Evolutionary conservation across 2,113 vertebrate species (phyloP), one percentile per base, ranked within the genome.

Genomic region (Tor tambroides): DNA sequence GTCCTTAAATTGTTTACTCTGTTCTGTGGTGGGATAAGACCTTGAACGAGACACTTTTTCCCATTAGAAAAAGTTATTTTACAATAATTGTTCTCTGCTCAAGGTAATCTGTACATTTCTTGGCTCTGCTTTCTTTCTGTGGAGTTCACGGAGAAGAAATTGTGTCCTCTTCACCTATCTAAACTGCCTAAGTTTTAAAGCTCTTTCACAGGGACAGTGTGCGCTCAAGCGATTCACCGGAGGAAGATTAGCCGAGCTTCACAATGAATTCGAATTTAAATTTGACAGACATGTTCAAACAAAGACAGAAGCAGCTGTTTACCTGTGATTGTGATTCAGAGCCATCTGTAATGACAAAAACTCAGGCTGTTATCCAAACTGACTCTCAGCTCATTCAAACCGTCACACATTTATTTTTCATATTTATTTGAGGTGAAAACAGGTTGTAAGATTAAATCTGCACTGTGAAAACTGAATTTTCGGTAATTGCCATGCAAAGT

Each of bases 261-360:
- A 89, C 86, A 87, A 86, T 81, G 84, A 83, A 89, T 83, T 89
- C 23, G 51, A 85, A 87, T 89, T 87, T 87, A 87, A 85, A 86
- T 69, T 86, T 87, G 88, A 89, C 86, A 85, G 88, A 69, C 86
- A 43, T 87, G 63, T 87, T 87, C 86, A 87, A 85, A 86, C 78
- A 85, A 79, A 71, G 51, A 65, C 23, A 51, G 63, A 79, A 59
- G 88, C 86, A 89, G 86, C 86, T 89, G 86, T 83, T 38, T 77
- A 83, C 49, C 63, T 80, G 61, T 83, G 88, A 89, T 87, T 89
- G 80, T 67, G 80, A 86, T 83, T 67, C 65, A 35, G 12, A 72
- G 51, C 67, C 63, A 87, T 81, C 74, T 80, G 86, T 74, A 61
- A 65, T 89, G 88, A 86, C 88, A 83, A 85, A 76, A 85, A 46